phyloP scores from a whole-genome alignment of 1,140 invertebrate genomes.

The Drosophila albomicans region DNA sequence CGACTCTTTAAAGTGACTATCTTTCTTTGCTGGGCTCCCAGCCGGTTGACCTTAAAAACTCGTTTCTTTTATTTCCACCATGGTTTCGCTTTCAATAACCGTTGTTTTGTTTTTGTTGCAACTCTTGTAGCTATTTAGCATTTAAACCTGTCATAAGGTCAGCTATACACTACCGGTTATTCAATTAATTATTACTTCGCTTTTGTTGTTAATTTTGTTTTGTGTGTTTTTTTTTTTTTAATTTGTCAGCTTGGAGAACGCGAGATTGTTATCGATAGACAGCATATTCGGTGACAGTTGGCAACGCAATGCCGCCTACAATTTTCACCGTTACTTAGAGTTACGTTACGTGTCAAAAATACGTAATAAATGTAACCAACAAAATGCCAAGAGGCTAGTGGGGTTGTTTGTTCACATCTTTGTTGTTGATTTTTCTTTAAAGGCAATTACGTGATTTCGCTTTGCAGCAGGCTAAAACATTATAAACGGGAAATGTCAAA shows the following conservation, averaged over 20 bases:
- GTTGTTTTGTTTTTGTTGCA: constrained; percentile 23
- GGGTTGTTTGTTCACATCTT: neutral
- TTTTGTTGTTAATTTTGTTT: constrained; percentile 1
- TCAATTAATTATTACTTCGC: constrained; percentile 37
- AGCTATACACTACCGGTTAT: constrained; percentile 49
- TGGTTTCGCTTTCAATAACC: constrained; percentile 53
- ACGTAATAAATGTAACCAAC: constrained; percentile 16
- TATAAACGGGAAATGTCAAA: constrained; percentile 61
- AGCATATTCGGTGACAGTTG: neutral
- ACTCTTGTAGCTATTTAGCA: constrained; percentile 49
- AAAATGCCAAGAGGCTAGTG: constrained; percentile 7
- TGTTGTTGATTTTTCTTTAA: constrained; percentile 10
- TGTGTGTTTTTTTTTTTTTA: too few species aligned
- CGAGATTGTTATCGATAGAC: constrained; percentile 24
- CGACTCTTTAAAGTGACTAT: neutral
- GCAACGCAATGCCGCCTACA: constrained; percentile 10
- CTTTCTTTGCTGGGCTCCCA: constrained; percentile 35
- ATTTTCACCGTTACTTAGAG: constrained; percentile 11
- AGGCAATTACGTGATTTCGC: constrained; percentile 54
- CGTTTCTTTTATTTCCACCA: constrained; percentile 53
- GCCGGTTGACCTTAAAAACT: constrained; percentile 75
- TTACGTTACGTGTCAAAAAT: constrained; percentile 30
- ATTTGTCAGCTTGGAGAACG: neutral
- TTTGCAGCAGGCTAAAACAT: constrained; percentile 12
- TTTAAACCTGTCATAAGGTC: constrained; percentile 67